Evolutionary conservation across 2,797 vertebrate genomes (phyloP).

Genomic region (Champsocephalus esox): DNA sequence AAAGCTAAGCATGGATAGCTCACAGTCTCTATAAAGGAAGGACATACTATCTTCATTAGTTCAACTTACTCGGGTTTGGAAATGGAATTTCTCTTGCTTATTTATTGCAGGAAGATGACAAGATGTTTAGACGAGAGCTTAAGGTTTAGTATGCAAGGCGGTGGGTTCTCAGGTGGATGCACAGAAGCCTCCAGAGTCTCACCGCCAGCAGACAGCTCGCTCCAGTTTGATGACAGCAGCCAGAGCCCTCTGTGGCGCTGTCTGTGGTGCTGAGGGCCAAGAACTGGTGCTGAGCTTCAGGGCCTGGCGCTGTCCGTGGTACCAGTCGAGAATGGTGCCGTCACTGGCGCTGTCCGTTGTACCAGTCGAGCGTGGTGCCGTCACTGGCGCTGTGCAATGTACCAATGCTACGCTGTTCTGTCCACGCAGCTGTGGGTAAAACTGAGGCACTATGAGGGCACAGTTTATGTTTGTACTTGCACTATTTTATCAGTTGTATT

Average conservation of each 20-base stretch:
- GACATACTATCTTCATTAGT: conserved; percentile 4
- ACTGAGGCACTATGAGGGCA: not conserved
- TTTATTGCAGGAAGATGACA: conserved; percentile 12
- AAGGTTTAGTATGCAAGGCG: conserved; percentile 25
- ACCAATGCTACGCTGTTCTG: not conserved
- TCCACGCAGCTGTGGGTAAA: not conserved
- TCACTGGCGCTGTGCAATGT: not conserved
- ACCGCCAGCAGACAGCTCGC: conserved; percentile 25
- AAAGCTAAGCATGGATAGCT: conserved; percentile 25
- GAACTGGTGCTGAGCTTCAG: not conserved
- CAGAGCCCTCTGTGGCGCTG: conserved; percentile 27
- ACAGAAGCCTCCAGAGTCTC: conserved; percentile 31
- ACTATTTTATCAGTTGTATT: too few species aligned
- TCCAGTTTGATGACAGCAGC: conserved; percentile 29
- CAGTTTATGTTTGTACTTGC: not conserved
- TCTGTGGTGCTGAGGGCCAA: conserved; percentile 31
- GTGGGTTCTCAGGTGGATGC: conserved; percentile 28
- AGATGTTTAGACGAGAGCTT: conserved; percentile 3
- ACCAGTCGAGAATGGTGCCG: too few species aligned
- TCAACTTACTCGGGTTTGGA: not conserved
- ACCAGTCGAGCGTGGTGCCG: not conserved
- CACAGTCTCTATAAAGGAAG: conserved; percentile 31
- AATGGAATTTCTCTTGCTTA: conserved; percentile 7
- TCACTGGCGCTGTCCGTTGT: conserved; percentile 11
- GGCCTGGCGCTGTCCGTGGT: not conserved